phyloP scores from a whole-genome alignment of 2,113 vertebrate species.

The Sebastes schlegelii region DNA sequence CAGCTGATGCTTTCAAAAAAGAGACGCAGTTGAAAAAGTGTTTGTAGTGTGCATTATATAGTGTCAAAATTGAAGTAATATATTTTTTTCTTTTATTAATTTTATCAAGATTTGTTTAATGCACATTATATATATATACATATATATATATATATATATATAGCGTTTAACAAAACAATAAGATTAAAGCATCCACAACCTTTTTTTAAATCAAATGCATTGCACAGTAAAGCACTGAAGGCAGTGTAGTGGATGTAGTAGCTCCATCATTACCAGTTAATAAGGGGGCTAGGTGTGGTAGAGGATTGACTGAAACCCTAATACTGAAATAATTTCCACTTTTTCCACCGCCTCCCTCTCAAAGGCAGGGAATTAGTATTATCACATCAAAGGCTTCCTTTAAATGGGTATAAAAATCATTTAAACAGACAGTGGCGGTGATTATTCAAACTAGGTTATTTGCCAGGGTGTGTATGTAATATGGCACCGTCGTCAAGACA shows the following conservation, averaged over 20 bases:
- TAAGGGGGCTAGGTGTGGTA: constrained; percentile 87
- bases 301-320: constrained; percentile 94
- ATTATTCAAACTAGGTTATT: constrained; percentile 98
- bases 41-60: too few relatives aligned
- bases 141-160: too few relatives aligned
- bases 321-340: constrained; percentile 97
- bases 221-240: constrained; percentile 69
- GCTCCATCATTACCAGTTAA: constrained; percentile 97
- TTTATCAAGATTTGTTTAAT: background rate
- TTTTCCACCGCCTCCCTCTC: constrained; percentile 85
- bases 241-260: constrained; percentile 88
- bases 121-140: background rate
- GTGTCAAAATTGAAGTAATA: background rate
- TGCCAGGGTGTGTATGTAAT: constrained; percentile 87
- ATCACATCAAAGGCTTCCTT: constrained; percentile 96
- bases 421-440: constrained; percentile 96
- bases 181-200: constrained; percentile 58
- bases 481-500: constrained; percentile 88
- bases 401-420: constrained; percentile 93
- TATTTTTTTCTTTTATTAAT: too few relatives aligned
- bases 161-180: constrained; percentile 45
- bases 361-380: constrained; percentile 93
- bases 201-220: constrained; percentile 62
- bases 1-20: constrained; percentile 25
- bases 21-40: background rate